phyloP scores from a whole-genome alignment of 1,140 invertebrate genomes.

The Drosophila lacteicornis region DNA sequence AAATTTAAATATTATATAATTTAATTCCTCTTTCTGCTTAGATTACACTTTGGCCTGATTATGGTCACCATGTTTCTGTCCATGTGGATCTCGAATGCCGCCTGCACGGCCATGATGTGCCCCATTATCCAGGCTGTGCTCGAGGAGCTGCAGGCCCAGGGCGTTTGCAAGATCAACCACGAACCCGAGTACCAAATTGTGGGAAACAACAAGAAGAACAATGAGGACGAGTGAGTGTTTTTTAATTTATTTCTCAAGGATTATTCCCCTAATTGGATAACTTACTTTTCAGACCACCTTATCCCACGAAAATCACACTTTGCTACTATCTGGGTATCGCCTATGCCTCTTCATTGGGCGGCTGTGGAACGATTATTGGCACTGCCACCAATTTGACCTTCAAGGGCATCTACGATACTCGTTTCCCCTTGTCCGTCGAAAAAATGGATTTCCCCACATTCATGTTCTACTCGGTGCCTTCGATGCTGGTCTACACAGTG shows the following conservation, averaged over 20 bases:
- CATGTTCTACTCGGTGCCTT: conserved; percentile 88
- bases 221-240: conserved; percentile 82
- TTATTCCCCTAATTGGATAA: too few relatives aligned
- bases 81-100: conserved; percentile 95
- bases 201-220: conserved; percentile 85
- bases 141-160: conserved; percentile 89
- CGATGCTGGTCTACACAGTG: conserved; percentile 90
- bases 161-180: conserved; percentile 87
- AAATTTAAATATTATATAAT: background rate
- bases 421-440: conserved; percentile 86
- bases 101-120: conserved; percentile 94
- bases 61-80: conserved; percentile 92
- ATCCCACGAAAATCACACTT: conserved; percentile 88
- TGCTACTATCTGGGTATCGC: conserved; percentile 92
- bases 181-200: conserved; percentile 85
- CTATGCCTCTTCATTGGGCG: conserved; percentile 93
- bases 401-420: conserved; percentile 89
- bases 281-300: conserved; percentile 80
- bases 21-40: conserved; percentile 51
- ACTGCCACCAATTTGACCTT: conserved; percentile 95
- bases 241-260: too few relatives aligned
- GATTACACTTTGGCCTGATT: conserved; percentile 91
- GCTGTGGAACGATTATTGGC: conserved; percentile 94
- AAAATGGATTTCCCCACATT: conserved; percentile 91
- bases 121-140: conserved; percentile 92